These are phyloP conservation scores for Entomobrya proxima DNA, from an alignment of 2,888 invertebrate genomes.

Conservation along the genomic window DNA sequence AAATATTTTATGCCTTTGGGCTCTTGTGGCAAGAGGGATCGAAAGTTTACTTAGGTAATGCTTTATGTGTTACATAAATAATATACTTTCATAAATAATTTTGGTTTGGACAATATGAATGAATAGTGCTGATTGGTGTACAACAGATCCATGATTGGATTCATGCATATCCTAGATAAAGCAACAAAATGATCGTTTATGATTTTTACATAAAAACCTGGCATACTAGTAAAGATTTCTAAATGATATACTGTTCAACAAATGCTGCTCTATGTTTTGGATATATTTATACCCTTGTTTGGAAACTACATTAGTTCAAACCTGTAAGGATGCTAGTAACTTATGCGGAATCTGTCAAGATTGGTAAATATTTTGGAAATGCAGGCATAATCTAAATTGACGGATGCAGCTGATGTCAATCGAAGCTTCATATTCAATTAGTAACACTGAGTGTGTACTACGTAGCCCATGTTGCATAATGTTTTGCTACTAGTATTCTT, in stretches of 20 bases:
- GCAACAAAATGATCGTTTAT: too few relatives aligned
- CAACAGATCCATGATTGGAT: too few relatives aligned
- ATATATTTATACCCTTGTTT: neutral
- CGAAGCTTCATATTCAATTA: slow-evolving; percentile 27
- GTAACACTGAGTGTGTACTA: neutral
- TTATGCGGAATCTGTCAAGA: slow-evolving; percentile 30
- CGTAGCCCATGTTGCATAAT: neutral
- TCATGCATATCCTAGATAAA: too few relatives aligned
- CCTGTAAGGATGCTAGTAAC: neutral
- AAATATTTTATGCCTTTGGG: neutral
- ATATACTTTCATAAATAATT: too few relatives aligned
- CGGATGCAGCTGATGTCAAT: slow-evolving; percentile 32
- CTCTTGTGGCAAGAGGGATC: neutral
- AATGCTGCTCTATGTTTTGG: slow-evolving; percentile 1
- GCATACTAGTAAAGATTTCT: too few relatives aligned
- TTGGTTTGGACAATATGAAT: neutral
- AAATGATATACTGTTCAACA: too few relatives aligned
- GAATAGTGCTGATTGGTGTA: too few relatives aligned
- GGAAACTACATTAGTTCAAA: neutral
- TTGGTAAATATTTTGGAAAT: slow-evolving; percentile 13
- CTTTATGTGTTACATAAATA: neutral
- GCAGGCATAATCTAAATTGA: slow-evolving; percentile 11
- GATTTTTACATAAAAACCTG: neutral
- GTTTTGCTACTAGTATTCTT: too few relatives aligned
- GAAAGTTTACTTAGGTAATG: neutral